phyloP scores from a whole-genome alignment of 2,797 vertebrate genomes.

The Rhinella marina region DNA sequence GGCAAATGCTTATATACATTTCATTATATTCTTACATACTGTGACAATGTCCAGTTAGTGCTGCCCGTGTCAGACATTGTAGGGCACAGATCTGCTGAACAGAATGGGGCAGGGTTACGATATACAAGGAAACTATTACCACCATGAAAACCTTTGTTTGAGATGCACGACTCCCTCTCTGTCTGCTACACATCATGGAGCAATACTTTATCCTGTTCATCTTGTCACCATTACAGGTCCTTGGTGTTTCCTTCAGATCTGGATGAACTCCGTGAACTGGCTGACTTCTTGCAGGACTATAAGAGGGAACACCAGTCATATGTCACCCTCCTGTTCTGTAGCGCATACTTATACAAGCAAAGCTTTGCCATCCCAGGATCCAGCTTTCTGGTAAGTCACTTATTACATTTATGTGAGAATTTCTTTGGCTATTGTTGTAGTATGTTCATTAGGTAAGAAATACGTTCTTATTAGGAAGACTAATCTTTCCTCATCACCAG shows the following conservation, averaged over 20 bases:
- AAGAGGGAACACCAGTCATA: conserved; percentile 86
- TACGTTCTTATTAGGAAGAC: not conserved
- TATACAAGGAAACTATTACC: too few species aligned
- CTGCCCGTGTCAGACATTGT: too few species aligned
- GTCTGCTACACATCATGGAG: too few species aligned
- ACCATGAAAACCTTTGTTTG: too few species aligned
- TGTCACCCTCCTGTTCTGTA: conserved; percentile 90
- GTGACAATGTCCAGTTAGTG: too few species aligned
- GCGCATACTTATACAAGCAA: conserved; percentile 97
- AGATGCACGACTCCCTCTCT: too few species aligned
- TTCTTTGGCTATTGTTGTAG: not conserved
- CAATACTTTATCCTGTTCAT: not conserved
- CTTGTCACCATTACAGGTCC: conserved; percentile 70
- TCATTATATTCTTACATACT: too few species aligned
- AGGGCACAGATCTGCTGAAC: too few species aligned
- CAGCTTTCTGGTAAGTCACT: conserved; percentile 84
- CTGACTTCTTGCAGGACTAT: conserved; percentile 87
- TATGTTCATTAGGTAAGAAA: not conserved
- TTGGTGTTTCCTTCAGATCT: conserved; percentile 93
- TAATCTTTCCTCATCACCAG: not conserved
- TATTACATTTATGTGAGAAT: not conserved
- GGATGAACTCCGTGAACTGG: conserved; percentile 87
- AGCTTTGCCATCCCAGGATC: conserved; percentile 96
- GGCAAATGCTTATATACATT: too few species aligned
- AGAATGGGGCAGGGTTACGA: too few species aligned